These are phyloP conservation scores for Poecile montanus DNA, from an alignment of 2,797 vertebrate species.

Conservation along the genomic window DNA sequence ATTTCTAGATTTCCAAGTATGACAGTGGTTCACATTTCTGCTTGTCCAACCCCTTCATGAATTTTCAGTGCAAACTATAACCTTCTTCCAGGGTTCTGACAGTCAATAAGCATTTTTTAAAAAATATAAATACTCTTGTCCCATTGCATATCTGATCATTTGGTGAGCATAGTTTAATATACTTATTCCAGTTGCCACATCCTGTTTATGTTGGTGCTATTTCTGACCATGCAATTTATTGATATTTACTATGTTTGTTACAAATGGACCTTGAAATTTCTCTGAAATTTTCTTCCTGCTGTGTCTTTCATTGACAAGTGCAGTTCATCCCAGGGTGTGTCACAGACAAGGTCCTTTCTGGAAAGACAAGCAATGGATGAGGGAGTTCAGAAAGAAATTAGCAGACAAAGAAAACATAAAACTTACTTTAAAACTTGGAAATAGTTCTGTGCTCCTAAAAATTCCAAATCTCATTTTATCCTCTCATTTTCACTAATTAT, in stretches of 20 bases:
- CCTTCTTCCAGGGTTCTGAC: not conserved
- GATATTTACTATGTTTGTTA: not conserved
- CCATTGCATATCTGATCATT: not conserved
- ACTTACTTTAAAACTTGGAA: constrained; percentile 2
- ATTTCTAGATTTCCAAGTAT: not conserved
- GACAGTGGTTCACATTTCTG: not conserved
- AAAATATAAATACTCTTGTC: not conserved
- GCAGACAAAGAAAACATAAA: not conserved
- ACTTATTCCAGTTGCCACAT: not conserved
- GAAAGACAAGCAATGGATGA: not conserved
- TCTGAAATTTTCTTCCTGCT: not conserved
- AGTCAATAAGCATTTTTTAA: not conserved
- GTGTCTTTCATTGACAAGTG: not conserved
- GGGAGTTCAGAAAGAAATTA: not conserved
- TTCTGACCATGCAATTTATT: not conserved
- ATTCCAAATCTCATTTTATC: constrained; percentile 36
- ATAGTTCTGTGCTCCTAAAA: constrained; percentile 6
- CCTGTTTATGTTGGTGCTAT: not conserved
- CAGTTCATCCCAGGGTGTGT: not conserved
- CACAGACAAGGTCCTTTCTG: not conserved
- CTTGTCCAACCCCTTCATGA: not conserved
- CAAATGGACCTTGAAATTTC: not conserved
- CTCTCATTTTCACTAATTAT: constrained; percentile 30
- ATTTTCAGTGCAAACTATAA: not conserved
- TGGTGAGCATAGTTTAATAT: not conserved